Evolutionary conservation across 2,797 vertebrate species (phyloP), one percentile per base, ranked within the genome.

Genomic region (Falco concolor): DNA sequence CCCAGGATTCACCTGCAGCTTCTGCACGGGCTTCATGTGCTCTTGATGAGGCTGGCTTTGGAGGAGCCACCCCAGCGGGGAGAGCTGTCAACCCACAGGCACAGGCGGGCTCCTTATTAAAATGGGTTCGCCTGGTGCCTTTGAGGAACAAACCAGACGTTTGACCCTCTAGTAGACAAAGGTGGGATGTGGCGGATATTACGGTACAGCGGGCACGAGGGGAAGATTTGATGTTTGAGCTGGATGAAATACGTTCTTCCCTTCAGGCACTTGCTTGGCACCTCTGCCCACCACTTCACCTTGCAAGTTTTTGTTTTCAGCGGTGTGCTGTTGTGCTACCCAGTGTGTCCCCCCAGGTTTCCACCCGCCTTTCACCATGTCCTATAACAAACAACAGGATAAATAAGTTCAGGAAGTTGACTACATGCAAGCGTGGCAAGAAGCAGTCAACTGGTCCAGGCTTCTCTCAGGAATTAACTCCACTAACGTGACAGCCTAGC

Each of bases 1-100:
- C 12, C 24, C 2, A 2, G 50, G 34, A 59, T 36, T 34, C 34
- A 30, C 34, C 9, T 73, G 74, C 1, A 6, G 67, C n/a, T 84
- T 82, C 59, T 81, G 22, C 28, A 18, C 1, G 0, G 32, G 21
- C 8, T 36, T 88, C 54, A 8, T 0, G 0, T 45, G 13, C 22
- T 63, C 23, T 45, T 65, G 45, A 19, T 2, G 4, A 57, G 54
- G n/a, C 5, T 67, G 25, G 47, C 38, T 44, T 72, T n/a, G 45
- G 27, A 81, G 63, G 3, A 65, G 14, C 38, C 42, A 63, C 24
- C 12, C 5, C n/a, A 42, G 60, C n/a, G 45, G 25, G 25, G 23
- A 76, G 5, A 45, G 40, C 32, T 81, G 56, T 84, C 42, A 32
- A 56, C 11, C 38, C 32, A 32, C 0, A 2, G 47, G 18, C 3